These are phyloP conservation scores for Dryomyza anilis DNA, from an alignment of 2,888 invertebrate species.

Conservation along the genomic window DNA sequence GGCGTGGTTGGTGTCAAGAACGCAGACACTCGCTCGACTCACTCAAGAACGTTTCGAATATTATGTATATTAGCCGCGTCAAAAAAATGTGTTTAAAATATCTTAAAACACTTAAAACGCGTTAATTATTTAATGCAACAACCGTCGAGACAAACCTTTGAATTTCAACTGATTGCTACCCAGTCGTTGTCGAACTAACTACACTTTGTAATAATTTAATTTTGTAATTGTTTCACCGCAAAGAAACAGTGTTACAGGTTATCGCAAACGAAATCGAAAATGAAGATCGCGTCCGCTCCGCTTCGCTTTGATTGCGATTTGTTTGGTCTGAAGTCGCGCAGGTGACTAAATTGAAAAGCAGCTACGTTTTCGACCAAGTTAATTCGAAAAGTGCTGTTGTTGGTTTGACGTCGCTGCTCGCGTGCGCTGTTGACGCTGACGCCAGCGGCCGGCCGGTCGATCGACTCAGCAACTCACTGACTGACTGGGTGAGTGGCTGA, in stretches of 20 bases:
- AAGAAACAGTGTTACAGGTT: background rate
- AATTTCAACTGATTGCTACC: conserved; percentile 52
- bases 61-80: background rate
- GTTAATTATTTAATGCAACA: too few species aligned
- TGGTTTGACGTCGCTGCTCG: background rate
- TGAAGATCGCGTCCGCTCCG: conserved; percentile 8
- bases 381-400: conserved; percentile 15
- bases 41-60: background rate
- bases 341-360: conserved; percentile 38
- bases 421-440: background rate
- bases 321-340: conserved; percentile 39
- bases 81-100: background rate
- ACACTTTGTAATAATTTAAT: too few species aligned
- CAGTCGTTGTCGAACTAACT: too few species aligned
- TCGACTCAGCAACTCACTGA: too few species aligned
- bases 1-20: background rate
- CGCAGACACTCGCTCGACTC: background rate
- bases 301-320: conserved; percentile 10
- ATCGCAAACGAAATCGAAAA: conserved; percentile 2
- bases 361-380: conserved; percentile 37
- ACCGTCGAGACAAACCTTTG: conserved; percentile 55
- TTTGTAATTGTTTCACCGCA: too few species aligned
- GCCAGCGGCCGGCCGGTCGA: too few species aligned
- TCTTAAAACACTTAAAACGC: background rate
- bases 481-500: too few species aligned